phyloP scores from a whole-genome alignment of 1,140 invertebrate genomes.

The Mesaphorura yosii region DNA sequence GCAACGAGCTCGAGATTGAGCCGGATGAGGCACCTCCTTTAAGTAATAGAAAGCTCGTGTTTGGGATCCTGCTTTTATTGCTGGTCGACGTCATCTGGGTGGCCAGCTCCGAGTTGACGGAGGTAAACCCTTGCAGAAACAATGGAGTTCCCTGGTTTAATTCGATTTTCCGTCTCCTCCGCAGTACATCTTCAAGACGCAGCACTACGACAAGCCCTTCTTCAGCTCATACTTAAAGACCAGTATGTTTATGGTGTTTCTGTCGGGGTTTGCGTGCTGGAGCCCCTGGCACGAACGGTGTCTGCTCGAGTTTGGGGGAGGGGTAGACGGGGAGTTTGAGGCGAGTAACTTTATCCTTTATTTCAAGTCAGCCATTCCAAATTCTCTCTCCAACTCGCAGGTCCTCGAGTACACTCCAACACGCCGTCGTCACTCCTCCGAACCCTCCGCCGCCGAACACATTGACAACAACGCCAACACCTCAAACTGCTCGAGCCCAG shows the following conservation, averaged over 20 bases:
- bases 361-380: background rate
- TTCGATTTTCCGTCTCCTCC: constrained; percentile 35
- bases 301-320: too few species aligned
- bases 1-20: too few species aligned
- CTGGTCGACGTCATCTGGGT: constrained; percentile 81
- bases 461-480: constrained; percentile 29
- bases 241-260: constrained; percentile 72
- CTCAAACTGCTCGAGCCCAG: constrained; percentile 51
- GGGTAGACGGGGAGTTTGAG: too few species aligned
- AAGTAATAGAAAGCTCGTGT: constrained; percentile 49
- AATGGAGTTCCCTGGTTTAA: too few species aligned
- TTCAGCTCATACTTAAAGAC: constrained; percentile 81
- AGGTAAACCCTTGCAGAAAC: constrained; percentile 52
- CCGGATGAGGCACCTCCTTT: constrained; percentile 9
- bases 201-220: constrained; percentile 70
- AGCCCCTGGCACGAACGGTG: constrained; percentile 70
- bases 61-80: constrained; percentile 63
- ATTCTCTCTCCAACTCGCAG: background rate
- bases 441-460: constrained; percentile 5
- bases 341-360: background rate
- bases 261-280: constrained; percentile 68
- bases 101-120: constrained; percentile 67
- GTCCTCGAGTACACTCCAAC: background rate
- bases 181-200: constrained; percentile 74
- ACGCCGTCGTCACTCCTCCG: background rate